Evolutionary conservation across 92 coral and sea anemone species (phyloP).

Genomic region (Epizoanthus stellaris): DNA sequence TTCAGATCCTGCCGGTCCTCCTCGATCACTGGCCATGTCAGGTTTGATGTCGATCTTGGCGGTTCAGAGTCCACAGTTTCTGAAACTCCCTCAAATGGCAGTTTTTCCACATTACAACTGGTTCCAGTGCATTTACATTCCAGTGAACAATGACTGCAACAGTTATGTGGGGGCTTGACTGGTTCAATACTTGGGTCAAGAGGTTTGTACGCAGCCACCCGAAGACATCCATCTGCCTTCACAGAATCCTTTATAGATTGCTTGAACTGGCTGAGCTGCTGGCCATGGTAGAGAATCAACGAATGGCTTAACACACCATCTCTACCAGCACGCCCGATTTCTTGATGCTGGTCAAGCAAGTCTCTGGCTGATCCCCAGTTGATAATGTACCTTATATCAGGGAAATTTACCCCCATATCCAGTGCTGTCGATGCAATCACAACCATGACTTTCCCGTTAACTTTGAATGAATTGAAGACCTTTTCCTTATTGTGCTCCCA

Average conservation of each 20-base stretch:
- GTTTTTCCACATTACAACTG: background rate
- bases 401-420: slow-evolving; percentile 66
- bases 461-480: too few relatives aligned
- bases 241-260: slow-evolving; percentile 47
- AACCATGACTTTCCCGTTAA: background rate
- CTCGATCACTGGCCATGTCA: slow-evolving; percentile 44
- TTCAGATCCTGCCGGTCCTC: slow-evolving; percentile 45
- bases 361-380: slow-evolving; percentile 52
- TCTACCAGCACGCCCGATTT: slow-evolving; percentile 54
- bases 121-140: slow-evolving; percentile 36
- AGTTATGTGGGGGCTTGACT: slow-evolving; percentile 7
- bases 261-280: slow-evolving; percentile 44
- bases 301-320: slow-evolving; percentile 32
- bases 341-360: slow-evolving; percentile 46
- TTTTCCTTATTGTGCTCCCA: too few relatives aligned
- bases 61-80: background rate
- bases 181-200: slow-evolving; percentile 34
- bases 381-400: slow-evolving; percentile 44
- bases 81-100: background rate
- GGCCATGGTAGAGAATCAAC: slow-evolving; percentile 40
- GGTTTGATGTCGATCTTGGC: background rate
- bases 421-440: slow-evolving; percentile 55
- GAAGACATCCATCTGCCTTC: slow-evolving; percentile 14
- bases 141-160: slow-evolving; percentile 39
- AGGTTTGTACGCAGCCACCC: slow-evolving; percentile 41